Evolutionary conservation across 1,140 invertebrate genomes (phyloP).

Genomic region (Bombus waltoni): DNA sequence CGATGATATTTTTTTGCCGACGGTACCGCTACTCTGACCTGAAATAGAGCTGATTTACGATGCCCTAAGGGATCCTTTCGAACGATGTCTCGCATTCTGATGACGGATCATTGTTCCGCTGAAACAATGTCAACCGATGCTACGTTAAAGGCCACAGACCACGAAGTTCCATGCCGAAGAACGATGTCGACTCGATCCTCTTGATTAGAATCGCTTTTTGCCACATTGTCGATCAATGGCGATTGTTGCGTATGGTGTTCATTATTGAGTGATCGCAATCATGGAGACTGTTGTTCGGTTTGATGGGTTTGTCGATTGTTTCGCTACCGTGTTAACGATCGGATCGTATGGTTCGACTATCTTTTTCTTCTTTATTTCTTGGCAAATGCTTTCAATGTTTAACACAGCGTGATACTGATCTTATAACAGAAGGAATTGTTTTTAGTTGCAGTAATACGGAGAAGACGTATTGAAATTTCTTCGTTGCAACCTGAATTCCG

Average conservation of each 20-base stretch:
- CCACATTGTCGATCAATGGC: slow-evolving; percentile 1
- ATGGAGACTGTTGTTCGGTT: background rate
- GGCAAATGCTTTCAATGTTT: no score
- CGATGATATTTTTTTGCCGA: background rate
- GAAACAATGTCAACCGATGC: slow-evolving; percentile 22
- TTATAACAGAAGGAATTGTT: background rate
- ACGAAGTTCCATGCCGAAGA: background rate
- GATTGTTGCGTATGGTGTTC: background rate
- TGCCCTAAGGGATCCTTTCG: background rate
- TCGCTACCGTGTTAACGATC: slow-evolving; percentile 6
- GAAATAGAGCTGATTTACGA: slow-evolving; percentile 33
- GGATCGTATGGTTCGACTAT: background rate
- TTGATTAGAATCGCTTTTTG: slow-evolving; percentile 25
- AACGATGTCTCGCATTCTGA: background rate
- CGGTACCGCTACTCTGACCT: slow-evolving; percentile 24
- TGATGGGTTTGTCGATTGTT: background rate
- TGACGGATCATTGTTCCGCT: background rate
- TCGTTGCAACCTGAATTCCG: background rate
- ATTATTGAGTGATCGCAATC: slow-evolving; percentile 1
- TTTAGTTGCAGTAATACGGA: background rate
- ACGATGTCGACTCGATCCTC: background rate
- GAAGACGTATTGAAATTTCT: background rate
- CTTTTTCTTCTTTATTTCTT: background rate
- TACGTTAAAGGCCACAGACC: background rate
- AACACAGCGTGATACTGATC: background rate